Conservation (phyloP, 2,113 vertebrate species). For the Rhea americana region DNA sequence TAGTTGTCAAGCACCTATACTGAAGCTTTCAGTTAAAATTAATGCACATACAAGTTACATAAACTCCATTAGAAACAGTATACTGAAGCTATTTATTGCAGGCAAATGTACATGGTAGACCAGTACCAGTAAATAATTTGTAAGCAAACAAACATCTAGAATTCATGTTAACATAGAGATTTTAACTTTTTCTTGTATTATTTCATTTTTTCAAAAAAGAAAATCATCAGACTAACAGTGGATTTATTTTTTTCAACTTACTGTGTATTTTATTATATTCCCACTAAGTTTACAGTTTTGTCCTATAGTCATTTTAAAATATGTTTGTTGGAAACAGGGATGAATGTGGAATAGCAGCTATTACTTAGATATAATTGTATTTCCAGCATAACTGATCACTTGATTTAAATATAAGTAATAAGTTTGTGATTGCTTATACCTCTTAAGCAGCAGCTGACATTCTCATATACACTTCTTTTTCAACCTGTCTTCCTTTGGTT, state of each 20-base stretch:
- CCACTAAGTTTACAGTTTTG: background rate
- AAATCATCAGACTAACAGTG: background rate
- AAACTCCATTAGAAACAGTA: background rate
- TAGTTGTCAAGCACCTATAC: background rate
- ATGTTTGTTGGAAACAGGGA: background rate
- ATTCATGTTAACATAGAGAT: background rate
- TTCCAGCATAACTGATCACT: background rate
- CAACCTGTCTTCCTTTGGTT: background rate
- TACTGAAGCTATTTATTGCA: background rate
- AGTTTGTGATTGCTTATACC: background rate
- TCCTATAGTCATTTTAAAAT: background rate
- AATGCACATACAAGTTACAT: conserved; percentile 41
- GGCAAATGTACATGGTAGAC: background rate
- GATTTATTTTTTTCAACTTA: background rate
- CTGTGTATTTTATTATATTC: background rate
- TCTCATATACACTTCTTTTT: background rate
- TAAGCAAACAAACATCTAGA: background rate
- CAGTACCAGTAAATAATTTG: background rate
- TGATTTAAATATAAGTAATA: background rate
- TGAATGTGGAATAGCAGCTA: background rate
- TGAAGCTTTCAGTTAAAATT: conserved; percentile 35
- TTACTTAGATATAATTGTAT: background rate
- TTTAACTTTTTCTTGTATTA: background rate
- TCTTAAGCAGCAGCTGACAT: background rate
- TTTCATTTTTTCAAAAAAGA: background rate